phyloP scores from a whole-genome alignment of 2,797 vertebrate species.

The Molossus molossus region DNA sequence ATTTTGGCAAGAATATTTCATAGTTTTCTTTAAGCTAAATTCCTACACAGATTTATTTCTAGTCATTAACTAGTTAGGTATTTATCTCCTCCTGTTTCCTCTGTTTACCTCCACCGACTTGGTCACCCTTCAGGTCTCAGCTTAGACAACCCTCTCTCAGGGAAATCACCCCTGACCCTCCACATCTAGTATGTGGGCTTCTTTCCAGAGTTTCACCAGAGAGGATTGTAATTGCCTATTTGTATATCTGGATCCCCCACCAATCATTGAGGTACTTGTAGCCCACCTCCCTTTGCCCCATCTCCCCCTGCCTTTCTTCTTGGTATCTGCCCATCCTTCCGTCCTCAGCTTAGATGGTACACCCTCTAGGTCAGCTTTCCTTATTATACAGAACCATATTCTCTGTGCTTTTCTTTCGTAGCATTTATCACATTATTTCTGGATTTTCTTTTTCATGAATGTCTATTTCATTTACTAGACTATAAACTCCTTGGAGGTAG shows the following conservation, averaged over 20 bases:
- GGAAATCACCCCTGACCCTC: not conserved
- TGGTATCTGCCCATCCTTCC: not conserved
- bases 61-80: not conserved
- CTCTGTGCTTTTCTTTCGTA: not conserved
- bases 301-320: not conserved
- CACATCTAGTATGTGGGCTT: not conserved
- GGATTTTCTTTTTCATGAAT: conserved; percentile 5
- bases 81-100: not conserved
- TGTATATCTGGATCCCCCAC: not conserved
- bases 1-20: conserved; percentile 19
- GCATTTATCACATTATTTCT: conserved; percentile 16
- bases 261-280: not conserved
- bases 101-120: not conserved
- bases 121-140: not conserved
- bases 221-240: not conserved
- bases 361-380: not conserved
- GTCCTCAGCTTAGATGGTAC: not conserved
- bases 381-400: not conserved
- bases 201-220: not conserved
- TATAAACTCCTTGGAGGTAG: not conserved
- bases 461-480: conserved; percentile 15
- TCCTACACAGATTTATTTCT: conserved; percentile 10
- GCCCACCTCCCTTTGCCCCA: not conserved
- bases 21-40: conserved; percentile 52
- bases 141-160: not conserved